Evolutionary conservation across 2,797 vertebrate species (phyloP).

Genomic region (Falco novaeseelandiae): DNA sequence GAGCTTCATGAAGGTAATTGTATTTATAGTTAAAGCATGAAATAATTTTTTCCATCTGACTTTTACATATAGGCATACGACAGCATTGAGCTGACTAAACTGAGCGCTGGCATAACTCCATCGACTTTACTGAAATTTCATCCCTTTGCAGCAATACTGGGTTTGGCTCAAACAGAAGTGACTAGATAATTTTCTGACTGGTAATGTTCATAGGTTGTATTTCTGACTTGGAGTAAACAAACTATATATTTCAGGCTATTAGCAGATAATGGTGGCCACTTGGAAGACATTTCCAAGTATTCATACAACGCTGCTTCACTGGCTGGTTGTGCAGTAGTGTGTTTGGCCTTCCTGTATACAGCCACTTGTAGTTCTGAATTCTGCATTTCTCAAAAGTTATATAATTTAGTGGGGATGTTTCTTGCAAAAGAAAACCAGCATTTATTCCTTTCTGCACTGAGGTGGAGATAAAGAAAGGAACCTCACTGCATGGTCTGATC

Average conservation of each 20-base stretch:
- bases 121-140: conserved; percentile 63
- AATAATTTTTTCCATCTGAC: not conserved
- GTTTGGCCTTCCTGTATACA: not conserved
- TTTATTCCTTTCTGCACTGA: not conserved
- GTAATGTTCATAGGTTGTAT: not conserved
- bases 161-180: conserved; percentile 21
- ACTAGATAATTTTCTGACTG: conserved; percentile 43
- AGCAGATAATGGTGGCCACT: not conserved
- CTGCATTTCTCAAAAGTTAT: not conserved
- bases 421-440: not conserved
- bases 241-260: not conserved
- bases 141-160: conserved; percentile 38
- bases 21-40: conserved; percentile 43
- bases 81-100: conserved; percentile 23
- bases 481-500: not conserved
- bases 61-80: not conserved
- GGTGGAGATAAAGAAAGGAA: not conserved
- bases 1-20: not conserved
- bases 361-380: not conserved
- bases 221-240: conserved; percentile 29
- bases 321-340: not conserved
- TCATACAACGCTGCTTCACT: not conserved
- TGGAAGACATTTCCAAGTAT: conserved; percentile 1
- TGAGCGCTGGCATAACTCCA: conserved; percentile 30
- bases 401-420: rapidly evolving